Evolutionary conservation across 2,888 invertebrate species (phyloP).

Genomic region (Bimastos eiseni): DNA sequence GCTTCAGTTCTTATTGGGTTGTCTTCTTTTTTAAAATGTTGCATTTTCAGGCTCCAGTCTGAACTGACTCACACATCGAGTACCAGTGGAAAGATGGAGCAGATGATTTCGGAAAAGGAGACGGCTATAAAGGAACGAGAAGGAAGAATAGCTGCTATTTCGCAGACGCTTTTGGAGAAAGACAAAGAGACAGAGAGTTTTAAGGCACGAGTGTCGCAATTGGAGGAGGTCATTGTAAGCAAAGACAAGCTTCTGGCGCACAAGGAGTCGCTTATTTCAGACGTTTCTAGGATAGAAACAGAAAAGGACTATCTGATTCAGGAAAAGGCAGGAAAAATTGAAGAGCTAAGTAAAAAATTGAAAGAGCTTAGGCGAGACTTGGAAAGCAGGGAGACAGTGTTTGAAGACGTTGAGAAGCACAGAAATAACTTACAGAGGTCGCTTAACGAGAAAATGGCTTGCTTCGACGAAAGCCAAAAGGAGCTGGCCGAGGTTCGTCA

Average conservation of each 20-base stretch:
- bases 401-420: constrained; percentile 30
- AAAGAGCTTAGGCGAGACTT: constrained; percentile 20
- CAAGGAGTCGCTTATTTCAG: constrained; percentile 1
- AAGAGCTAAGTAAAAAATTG: not conserved
- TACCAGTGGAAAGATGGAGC: constrained; percentile 26
- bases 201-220: not conserved
- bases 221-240: constrained; percentile 27
- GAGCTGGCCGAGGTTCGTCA: constrained; percentile 25
- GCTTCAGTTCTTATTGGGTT: not conserved
- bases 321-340: not conserved
- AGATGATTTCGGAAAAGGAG: constrained; percentile 28
- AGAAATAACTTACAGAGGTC: constrained; percentile 27
- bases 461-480: constrained; percentile 30
- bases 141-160: constrained; percentile 20
- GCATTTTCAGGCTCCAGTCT: constrained; percentile 30
- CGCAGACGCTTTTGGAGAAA: constrained; percentile 25
- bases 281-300: not conserved
- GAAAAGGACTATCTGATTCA: not conserved
- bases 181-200: not conserved
- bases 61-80: constrained; percentile 26
- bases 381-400: not conserved
- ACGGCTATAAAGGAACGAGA: constrained; percentile 13
- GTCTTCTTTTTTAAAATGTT: not conserved
- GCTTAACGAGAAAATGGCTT: constrained; percentile 34
- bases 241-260: constrained; percentile 30